A percentile compares a stretch with the other conserved stretches of the same genome.
phyloP scores from a whole-genome alignment of 2,888 invertebrate genomes.

The Lumbricus terrestris region DNA sequence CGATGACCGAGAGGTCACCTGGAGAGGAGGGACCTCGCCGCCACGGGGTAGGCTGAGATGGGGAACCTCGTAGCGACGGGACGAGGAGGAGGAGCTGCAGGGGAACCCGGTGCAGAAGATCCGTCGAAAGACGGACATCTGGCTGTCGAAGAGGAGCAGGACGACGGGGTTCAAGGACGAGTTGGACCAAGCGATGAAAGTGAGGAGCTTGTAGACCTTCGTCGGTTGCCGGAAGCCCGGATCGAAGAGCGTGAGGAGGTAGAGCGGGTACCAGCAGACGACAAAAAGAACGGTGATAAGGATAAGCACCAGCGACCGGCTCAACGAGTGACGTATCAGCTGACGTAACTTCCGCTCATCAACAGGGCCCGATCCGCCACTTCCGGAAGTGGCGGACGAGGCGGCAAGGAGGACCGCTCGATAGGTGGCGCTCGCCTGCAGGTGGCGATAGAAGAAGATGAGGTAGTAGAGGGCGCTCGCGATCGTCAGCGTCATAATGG shows the following conservation, averaged over 20 bases:
- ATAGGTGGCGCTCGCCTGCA: slow-evolving; percentile 43
- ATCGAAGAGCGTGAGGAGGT: slow-evolving; percentile 73
- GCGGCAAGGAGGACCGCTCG: slow-evolving; percentile 31
- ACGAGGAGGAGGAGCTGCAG: too few species aligned
- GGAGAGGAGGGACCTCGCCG: neutral
- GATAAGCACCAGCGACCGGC: slow-evolving; percentile 39
- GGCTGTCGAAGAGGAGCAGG: slow-evolving; percentile 42
- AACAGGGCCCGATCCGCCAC: slow-evolving; percentile 27
- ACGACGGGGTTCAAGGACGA: slow-evolving; percentile 55
- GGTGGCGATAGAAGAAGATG: slow-evolving; percentile 70
- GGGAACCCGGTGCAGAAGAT: neutral
- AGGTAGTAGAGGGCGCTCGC: slow-evolving; percentile 80
- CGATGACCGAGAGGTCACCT: neutral
- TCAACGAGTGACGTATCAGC: slow-evolving; percentile 26
- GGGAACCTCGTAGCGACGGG: neutral
- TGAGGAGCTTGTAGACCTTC: slow-evolving; percentile 54
- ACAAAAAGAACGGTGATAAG: slow-evolving; percentile 65
- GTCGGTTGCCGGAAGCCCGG: slow-evolving; percentile 48
- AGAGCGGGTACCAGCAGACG: slow-evolving; percentile 88
- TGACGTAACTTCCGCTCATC: slow-evolving; percentile 28
- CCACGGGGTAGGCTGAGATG: neutral
- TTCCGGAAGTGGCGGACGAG: neutral
- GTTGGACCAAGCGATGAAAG: slow-evolving; percentile 56
- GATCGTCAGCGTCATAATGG: slow-evolving; percentile 82
- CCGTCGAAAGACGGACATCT: slow-evolving; percentile 10